Evolutionary conservation across 2,797 vertebrate species (phyloP).

Genomic region (Telmatherina bonti): DNA sequence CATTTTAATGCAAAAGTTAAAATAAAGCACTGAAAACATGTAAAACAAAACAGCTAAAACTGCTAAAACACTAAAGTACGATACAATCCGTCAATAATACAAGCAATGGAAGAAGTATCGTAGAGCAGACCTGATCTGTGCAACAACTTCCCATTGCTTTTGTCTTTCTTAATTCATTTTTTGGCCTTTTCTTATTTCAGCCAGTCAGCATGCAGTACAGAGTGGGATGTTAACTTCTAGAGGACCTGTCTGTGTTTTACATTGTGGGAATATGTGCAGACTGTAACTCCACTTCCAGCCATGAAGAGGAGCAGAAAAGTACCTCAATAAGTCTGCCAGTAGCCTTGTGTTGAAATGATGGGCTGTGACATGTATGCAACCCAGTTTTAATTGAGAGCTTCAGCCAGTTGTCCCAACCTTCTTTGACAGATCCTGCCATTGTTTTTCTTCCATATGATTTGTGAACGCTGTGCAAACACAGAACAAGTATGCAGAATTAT

Average conservation of each 20-base stretch:
- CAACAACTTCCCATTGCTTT: too few relatives aligned
- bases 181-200: background rate
- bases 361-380: background rate
- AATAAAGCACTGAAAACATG: too few relatives aligned
- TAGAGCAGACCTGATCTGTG: too few relatives aligned
- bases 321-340: background rate
- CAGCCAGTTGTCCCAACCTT: background rate
- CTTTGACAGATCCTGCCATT: background rate
- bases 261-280: background rate
- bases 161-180: background rate
- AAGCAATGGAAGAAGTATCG: background rate
- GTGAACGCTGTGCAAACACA: constrained; percentile 13
- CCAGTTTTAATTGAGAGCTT: background rate
- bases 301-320: background rate
- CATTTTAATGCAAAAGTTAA: too few relatives aligned
- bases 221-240: background rate
- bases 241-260: background rate
- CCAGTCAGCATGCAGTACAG: background rate
- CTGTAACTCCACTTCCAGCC: background rate
- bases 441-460: background rate
- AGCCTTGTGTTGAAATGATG: background rate
- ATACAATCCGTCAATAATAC: too few relatives aligned
- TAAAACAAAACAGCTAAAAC: too few relatives aligned
- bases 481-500: constrained; percentile 16
- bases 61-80: too few relatives aligned